These are phyloP conservation scores for Acrocyrtus sp. DNA, from an alignment of 2,888 invertebrate genomes.

Conservation along the genomic window DNA sequence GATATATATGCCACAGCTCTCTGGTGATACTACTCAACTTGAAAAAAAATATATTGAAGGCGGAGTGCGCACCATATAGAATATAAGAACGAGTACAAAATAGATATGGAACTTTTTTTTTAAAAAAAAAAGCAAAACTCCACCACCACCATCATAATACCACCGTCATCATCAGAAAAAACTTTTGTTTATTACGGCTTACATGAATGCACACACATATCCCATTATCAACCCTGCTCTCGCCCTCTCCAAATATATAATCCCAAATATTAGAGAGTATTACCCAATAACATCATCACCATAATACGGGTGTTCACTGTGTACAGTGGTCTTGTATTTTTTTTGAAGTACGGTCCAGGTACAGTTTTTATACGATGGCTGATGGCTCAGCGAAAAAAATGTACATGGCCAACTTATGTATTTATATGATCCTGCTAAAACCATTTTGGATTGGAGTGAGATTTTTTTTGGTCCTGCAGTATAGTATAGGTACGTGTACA, in stretches of 20 bases:
- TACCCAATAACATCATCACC: not conserved
- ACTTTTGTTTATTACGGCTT: constrained; percentile 16
- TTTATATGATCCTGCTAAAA: too few relatives aligned
- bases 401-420: too few relatives aligned
- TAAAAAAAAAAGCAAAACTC: too few relatives aligned
- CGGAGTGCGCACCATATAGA: too few relatives aligned
- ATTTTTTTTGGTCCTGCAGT: too few relatives aligned
- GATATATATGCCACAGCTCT: not conserved
- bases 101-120: not conserved
- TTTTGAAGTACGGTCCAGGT: not conserved
- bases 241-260: constrained; percentile 3
- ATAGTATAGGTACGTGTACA: too few relatives aligned
- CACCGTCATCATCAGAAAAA: constrained; percentile 17
- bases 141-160: constrained; percentile 20
- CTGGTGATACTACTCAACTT: not conserved
- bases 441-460: too few relatives aligned
- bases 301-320: too few relatives aligned
- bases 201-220: constrained; percentile 26
- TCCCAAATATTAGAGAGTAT: not conserved
- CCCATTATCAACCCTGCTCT: constrained; percentile 29
- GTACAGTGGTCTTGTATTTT: too few relatives aligned
- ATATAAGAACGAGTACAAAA: too few relatives aligned
- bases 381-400: too few relatives aligned
- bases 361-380: not conserved
- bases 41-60: too few relatives aligned